Base-by-base conservation (phyloP, 2,888 invertebrate genomes). In the Shargacucullia verbasci region DNA sequence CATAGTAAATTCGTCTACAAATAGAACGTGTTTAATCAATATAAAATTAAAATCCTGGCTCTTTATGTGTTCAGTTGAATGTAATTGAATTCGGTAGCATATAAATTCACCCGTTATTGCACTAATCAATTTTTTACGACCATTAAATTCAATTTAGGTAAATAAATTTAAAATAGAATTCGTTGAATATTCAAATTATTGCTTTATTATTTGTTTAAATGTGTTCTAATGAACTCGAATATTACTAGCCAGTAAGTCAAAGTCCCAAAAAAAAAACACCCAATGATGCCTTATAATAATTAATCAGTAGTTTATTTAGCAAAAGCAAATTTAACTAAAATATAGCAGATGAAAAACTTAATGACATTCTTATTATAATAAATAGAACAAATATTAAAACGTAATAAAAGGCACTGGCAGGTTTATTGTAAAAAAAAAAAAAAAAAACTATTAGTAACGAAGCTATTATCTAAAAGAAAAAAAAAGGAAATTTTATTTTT, bases 181-280 rank as follows among this genome's bases (percentile, higher is more conserved):
- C 33, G 15, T 44, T 56, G n/a, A 37, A 52, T 65, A 66, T 63
- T 70, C 20, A 70, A 50, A 50, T 56, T 37, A 53, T 47, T 50
- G 46, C 56, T 70, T 56, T 39, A 63, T 53, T 68, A 68, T 69
- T 63, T 56, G 63, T 65, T 56, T 50, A 56, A 66, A 69, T 63
- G 25, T 47, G 38, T 35, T 40, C 44, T 63, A 63, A 63, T 35
- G 50, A 63, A 63, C 43, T 13, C 29, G 11, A 55, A 53, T 54
- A n/a, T 11, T n/a, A 41, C 27, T 13, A 37, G 14, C 14, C 14
- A 14, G 10, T 4, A 1, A 10, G 2, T 15, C 2, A 10, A 10
- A 13, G 10, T 14, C 38, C 5, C 3, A 9, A 9, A 15, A 2
- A 15, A 13, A 10, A 20, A 20, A 37, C n/a, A n/a, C n/a, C n/a